These are phyloP conservation scores for Benitochromis conjunctus DNA, from an alignment of 2,113 vertebrate species.

Conservation along the genomic window DNA sequence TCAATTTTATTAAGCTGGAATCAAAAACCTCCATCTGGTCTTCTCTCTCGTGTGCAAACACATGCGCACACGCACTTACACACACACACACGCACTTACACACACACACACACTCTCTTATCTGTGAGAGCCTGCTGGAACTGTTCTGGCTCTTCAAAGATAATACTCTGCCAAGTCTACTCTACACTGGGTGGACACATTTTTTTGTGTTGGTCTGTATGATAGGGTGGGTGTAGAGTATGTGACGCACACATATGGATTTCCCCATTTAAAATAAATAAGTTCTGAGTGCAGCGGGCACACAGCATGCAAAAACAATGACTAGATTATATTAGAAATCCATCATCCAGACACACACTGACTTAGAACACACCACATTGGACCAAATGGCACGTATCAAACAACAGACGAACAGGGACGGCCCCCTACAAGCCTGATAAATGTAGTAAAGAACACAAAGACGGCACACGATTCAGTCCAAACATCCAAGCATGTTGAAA, in stretches of 20 bases:
- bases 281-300: not conserved
- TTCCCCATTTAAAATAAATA: not conserved
- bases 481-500: slow-evolving; percentile 8
- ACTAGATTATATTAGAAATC: not conserved
- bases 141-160: slow-evolving; percentile 42
- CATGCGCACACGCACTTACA: not conserved
- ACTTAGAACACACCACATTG: not conserved
- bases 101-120: slow-evolving; percentile 15
- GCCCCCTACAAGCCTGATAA: slow-evolving; percentile 54
- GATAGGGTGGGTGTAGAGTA: not conserved
- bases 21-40: slow-evolving; percentile 14
- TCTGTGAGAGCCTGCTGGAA: slow-evolving; percentile 45
- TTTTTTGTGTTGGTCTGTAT: not conserved
- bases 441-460: slow-evolving; percentile 71
- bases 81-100: not conserved
- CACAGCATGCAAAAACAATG: slow-evolving; percentile 26
- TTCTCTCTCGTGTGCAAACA: not conserved
- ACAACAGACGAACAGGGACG: not conserved
- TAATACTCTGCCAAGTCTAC: slow-evolving; percentile 36
- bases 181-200: slow-evolving; percentile 20
- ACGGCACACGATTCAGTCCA: slow-evolving; percentile 34
- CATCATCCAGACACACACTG: not conserved
- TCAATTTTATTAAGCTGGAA: slow-evolving; percentile 11
- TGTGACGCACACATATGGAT: slow-evolving; percentile 7
- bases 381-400: not conserved